Percentiles rank a stretch among this genome's conserved stretches.
These are phyloP conservation scores for Microctonus aethiopoides DNA, from an alignment of 2,888 invertebrate genomes.

Conservation along the genomic window DNA sequence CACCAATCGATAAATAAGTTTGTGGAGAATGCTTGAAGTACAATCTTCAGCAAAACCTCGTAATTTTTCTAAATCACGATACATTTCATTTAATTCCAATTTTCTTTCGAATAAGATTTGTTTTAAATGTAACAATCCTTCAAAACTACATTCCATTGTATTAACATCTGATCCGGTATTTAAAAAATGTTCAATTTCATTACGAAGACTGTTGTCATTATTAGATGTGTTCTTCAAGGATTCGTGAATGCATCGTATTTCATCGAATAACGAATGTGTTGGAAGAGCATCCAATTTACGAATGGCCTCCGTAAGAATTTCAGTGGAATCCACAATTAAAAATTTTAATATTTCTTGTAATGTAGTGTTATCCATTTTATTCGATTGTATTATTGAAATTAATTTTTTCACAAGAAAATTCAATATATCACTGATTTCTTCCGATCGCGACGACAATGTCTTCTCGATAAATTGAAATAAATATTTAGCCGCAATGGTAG, in stretches of 20 bases:
- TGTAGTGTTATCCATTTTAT: slow-evolving; percentile 49
- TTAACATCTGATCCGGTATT: slow-evolving; percentile 57
- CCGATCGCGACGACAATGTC: slow-evolving; percentile 66
- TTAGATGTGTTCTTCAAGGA: slow-evolving; percentile 57
- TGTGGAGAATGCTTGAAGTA: slow-evolving; percentile 73
- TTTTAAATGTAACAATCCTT: slow-evolving; percentile 70
- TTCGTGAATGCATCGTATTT: slow-evolving; percentile 59
- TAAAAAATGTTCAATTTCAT: slow-evolving; percentile 70
- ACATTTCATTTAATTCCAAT: slow-evolving; percentile 69
- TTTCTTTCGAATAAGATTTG: slow-evolving; percentile 70
- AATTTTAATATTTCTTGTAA: slow-evolving; percentile 67
- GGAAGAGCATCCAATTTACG: slow-evolving; percentile 70
- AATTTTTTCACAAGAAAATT: slow-evolving; percentile 70
- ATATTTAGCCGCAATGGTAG: slow-evolving; percentile 58
- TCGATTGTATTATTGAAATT: slow-evolving; percentile 64
- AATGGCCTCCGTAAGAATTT: slow-evolving; percentile 67
- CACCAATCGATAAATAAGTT: slow-evolving; percentile 72
- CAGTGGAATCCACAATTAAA: slow-evolving; percentile 69
- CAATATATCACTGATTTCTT: slow-evolving; percentile 68
- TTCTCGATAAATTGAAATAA: slow-evolving; percentile 67
- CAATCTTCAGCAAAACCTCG: slow-evolving; percentile 78
- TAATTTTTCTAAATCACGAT: slow-evolving; percentile 68
- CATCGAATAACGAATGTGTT: slow-evolving; percentile 56
- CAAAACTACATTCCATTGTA: slow-evolving; percentile 59
- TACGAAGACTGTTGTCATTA: slow-evolving; percentile 52